Base-by-base conservation (phyloP, 1,140 invertebrate species). In the Cylas formicarius region DNA sequence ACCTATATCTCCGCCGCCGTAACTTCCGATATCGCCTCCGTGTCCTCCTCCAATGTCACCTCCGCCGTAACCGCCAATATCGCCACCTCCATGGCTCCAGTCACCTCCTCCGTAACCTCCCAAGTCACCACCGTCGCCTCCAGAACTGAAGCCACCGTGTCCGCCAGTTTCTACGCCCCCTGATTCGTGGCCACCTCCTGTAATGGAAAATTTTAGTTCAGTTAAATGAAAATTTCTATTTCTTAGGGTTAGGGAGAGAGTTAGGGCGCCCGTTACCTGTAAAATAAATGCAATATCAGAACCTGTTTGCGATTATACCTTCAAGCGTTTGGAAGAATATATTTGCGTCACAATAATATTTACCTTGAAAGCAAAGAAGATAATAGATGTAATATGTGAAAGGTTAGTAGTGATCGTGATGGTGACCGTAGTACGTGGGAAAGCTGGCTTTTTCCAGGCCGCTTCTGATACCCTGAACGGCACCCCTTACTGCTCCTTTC, bases 101-200 rank as follows among this genome's bases (percentile, higher is more conserved):
- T 33, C 6, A 33, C 39, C 44, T 26, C 50, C 52, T 13, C 43
- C 43, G 27, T 42, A 32, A 13, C 27, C 32, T 27, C 38, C 38
- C 11, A 24, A 10, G 31, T 40, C 50, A 22, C 45, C 45, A 9
- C 29, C 43, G n/a, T 41, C 45, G 24, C 38, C 37, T 29, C 45
- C 39, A 20, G 44, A 26, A 22, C 53, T 47, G 17, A 47, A 18
- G 18, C 32, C 39, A 31, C n/a, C 19, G 16, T 26, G 16, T 3
- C 34, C 46, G 10, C 29, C 16, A 13, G 22, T 29, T 21, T 36
- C 40, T 14, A 39, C 38, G 8, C 48, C 41, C 19, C 26, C 34
- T 39, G 37, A 42, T 17, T 48, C 49, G 28, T 54, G 52, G 19
- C 47, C 55, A 24, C 52, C 51, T 9, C 44, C 42, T n/a, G n/a